Conservation (phyloP, 2,888 invertebrate genomes). For the Hemistola chrysoprasaria region DNA sequence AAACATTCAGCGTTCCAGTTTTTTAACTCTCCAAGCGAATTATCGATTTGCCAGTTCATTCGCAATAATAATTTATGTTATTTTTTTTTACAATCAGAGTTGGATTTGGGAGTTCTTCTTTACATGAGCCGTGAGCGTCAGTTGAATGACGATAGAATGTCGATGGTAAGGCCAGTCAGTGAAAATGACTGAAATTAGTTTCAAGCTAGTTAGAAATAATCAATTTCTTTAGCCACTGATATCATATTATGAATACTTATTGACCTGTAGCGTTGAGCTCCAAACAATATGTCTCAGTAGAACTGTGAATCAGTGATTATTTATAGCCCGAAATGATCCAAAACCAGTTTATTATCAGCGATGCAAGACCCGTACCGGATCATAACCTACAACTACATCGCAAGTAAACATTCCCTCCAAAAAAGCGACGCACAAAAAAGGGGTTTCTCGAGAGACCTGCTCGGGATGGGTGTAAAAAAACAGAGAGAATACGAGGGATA, state of each 20-base stretch:
- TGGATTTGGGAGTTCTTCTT: too few relatives aligned
- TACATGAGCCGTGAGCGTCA: too few relatives aligned
- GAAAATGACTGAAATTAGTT: too few relatives aligned
- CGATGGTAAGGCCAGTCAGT: too few relatives aligned
- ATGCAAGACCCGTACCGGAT: conserved; percentile 46
- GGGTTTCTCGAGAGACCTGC: conserved; percentile 70
- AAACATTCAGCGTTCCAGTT: conserved; percentile 50
- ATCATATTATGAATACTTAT: too few relatives aligned
- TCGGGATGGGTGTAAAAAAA: conserved; percentile 59
- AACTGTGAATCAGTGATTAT: conserved; percentile 31
- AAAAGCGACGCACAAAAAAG: conserved; percentile 69
- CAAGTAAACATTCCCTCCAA: conserved; percentile 76
- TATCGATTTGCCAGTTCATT: conserved; percentile 38
- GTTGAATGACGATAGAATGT: too few relatives aligned
- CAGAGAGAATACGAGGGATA: conserved; percentile 73
- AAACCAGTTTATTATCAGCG: conserved; percentile 37
- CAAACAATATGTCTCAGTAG: not conserved
- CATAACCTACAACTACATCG: conserved; percentile 69
- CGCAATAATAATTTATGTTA: conserved; percentile 23
- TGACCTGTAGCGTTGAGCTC: too few relatives aligned
- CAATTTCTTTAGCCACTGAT: too few relatives aligned
- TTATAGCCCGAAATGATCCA: conserved; percentile 27
- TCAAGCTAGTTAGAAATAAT: conserved; percentile 14
- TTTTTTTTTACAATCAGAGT: conserved; percentile 7
- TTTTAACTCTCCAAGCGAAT: conserved; percentile 39